Evolutionary conservation across 2,888 invertebrate species (phyloP).

Genomic region (Phaedon cochleariae): DNA sequence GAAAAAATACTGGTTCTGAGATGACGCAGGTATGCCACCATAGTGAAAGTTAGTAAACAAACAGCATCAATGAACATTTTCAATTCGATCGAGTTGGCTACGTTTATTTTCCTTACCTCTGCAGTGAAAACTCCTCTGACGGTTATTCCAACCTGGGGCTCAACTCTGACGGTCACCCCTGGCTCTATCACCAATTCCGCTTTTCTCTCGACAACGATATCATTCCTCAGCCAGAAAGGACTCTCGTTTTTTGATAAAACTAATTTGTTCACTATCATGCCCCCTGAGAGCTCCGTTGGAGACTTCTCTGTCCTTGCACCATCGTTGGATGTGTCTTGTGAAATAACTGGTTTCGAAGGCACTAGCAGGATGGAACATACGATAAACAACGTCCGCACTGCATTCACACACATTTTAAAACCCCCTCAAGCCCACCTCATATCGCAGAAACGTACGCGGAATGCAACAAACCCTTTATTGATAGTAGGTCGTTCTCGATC

Average conservation of each 20-base stretch:
- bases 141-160: conserved; percentile 92
- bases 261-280: conserved; percentile 66
- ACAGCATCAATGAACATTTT: neutral
- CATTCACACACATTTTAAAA: neutral
- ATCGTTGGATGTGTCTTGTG: conserved; percentile 33
- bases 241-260: conserved; percentile 68
- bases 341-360: conserved; percentile 23
- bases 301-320: conserved; percentile 17
- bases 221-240: conserved; percentile 81
- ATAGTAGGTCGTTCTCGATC: conserved; percentile 15
- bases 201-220: conserved; percentile 79
- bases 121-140: conserved; percentile 90
- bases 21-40: neutral
- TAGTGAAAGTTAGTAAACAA: neutral
- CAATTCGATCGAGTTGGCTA: neutral
- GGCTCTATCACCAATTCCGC: conserved; percentile 87
- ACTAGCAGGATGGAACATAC: conserved; percentile 31
- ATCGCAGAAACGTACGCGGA: neutral
- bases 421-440: neutral
- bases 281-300: conserved; percentile 70
- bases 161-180: conserved; percentile 89
- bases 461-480: conserved; percentile 16
- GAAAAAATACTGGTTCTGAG: neutral
- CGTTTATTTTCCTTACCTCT: conserved; percentile 78
- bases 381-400: conserved; percentile 26